These are phyloP conservation scores for Atta colombica DNA, from an alignment of 1,140 invertebrate species.

Conservation along the genomic window DNA sequence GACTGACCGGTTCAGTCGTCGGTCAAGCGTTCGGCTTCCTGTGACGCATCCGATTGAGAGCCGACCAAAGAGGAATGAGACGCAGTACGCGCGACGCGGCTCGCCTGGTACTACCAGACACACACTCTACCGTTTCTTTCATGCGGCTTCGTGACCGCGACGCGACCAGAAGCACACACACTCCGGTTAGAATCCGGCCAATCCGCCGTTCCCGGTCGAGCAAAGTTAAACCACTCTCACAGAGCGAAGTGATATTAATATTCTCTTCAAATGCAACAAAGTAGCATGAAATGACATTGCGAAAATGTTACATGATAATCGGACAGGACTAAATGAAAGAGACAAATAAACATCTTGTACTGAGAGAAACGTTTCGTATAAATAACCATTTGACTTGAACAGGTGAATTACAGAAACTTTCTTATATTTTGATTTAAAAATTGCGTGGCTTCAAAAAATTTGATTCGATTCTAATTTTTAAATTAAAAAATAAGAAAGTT, in stretches of 20 bases:
- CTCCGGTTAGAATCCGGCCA: conserved; percentile 15
- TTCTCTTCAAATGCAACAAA: not conserved
- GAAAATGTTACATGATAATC: not conserved
- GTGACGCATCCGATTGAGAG: conserved; percentile 75
- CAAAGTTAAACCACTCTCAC: conserved; percentile 9
- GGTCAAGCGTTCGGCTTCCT: conserved; percentile 75
- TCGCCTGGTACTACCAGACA: conserved; percentile 79
- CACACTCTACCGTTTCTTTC: conserved; percentile 66
- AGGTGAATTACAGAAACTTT: too few relatives aligned
- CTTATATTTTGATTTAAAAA: too few relatives aligned
- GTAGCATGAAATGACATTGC: not conserved
- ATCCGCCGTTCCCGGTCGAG: not conserved
- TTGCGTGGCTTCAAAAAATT: too few relatives aligned
- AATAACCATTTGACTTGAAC: too few relatives aligned
- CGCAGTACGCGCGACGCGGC: conserved; percentile 62
- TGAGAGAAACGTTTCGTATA: too few relatives aligned
- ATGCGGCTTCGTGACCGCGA: conserved; percentile 59
- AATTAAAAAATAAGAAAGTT: too few relatives aligned
- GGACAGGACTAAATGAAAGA: not conserved
- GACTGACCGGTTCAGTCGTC: conserved; percentile 46
- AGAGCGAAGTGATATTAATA: conserved; percentile 28
- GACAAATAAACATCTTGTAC: too few relatives aligned
- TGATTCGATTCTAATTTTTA: too few relatives aligned
- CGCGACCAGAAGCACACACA: conserved; percentile 36
- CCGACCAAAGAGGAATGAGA: conserved; percentile 69